A percentile compares a stretch with the other conserved stretches of the same genome.
phyloP scores from a whole-genome alignment of 2,113 vertebrate genomes.

The Charina bottae region DNA sequence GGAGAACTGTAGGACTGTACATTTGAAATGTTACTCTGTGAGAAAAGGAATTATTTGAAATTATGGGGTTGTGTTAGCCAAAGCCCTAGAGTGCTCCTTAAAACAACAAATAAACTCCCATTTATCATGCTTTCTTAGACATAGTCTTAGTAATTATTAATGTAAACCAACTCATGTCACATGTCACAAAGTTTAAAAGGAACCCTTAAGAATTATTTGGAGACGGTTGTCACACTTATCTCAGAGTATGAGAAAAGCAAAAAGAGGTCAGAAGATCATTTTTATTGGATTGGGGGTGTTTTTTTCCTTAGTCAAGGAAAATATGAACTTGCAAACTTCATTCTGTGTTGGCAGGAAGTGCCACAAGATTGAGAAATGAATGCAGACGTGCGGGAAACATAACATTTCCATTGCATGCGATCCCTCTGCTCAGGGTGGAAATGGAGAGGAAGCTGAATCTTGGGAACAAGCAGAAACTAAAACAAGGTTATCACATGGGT shows the following conservation, averaged over 20 bases:
- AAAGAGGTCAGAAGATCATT: not conserved
- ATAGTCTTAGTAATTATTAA: not conserved
- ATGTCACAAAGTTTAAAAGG: conserved; percentile 1
- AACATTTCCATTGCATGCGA: not conserved
- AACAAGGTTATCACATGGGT: not conserved
- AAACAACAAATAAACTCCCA: not conserved
- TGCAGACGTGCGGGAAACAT: not conserved
- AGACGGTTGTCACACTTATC: not conserved
- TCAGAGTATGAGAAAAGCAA: conserved; percentile 5
- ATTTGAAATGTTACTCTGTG: conserved; percentile 9
- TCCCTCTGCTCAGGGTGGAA: not conserved
- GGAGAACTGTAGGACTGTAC: not conserved
- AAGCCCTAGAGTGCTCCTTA: not conserved
- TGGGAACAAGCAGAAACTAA: not conserved
- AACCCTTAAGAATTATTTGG: not conserved
- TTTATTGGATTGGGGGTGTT: not conserved
- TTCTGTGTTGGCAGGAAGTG: not conserved
- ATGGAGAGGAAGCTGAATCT: not conserved
- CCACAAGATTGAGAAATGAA: not conserved
- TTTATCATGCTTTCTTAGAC: conserved; percentile 4
- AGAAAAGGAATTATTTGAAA: not conserved
- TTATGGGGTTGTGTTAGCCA: not conserved
- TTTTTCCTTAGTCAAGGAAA: conserved; percentile 24
- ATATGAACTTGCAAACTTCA: not conserved
- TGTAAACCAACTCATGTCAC: conserved; percentile 8